Evolutionary conservation across 2,888 invertebrate species (phyloP), one percentile per base, ranked within the genome.

Genomic region (Dynastes tityus): DNA sequence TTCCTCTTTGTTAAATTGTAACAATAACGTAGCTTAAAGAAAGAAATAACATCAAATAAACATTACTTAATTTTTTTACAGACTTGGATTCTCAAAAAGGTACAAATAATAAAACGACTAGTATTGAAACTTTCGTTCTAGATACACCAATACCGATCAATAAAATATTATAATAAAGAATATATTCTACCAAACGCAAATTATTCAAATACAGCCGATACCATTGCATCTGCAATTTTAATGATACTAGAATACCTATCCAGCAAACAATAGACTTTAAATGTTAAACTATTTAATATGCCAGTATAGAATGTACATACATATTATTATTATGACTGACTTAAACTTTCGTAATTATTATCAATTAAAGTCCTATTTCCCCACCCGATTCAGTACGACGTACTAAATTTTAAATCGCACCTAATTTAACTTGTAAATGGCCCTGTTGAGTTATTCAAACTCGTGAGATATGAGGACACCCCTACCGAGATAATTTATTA

Each of bases 371-470:
- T 45, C 45, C 45, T 83, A 81, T 64, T 77, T 80, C 80, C 81
- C 40, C 81, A 80, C 22, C 51, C 64, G 32, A 27, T 65, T 64
- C 16, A 40, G 37, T 40, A 64, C 49, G 76, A 29, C 58, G 51
- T 65, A 64, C 79, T 84, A 83, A 83, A 84, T 84, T 85, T 84
- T 83, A 84, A 84, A 84, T 83, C 82, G 80, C 80, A 79, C 79
- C 85, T 84, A 85, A 86, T 86, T 85, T 86, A 85, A 86, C 85
- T 86, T 86, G 85, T 85, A 86, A 85, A 85, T 85, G 83, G 83
- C 83, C 83, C 82, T 80, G 83, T 83, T 85, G 84, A 84, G 82
- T 84, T 85, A 85, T 85, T 85, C 85, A 83, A 81, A 82, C 80
- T 82, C 80, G 84, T 84, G 84, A 84, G 84, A 84, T 82, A 82